phyloP scores from a whole-genome alignment of 2,113 vertebrate genomes.

The Pachypanchax playfairii region DNA sequence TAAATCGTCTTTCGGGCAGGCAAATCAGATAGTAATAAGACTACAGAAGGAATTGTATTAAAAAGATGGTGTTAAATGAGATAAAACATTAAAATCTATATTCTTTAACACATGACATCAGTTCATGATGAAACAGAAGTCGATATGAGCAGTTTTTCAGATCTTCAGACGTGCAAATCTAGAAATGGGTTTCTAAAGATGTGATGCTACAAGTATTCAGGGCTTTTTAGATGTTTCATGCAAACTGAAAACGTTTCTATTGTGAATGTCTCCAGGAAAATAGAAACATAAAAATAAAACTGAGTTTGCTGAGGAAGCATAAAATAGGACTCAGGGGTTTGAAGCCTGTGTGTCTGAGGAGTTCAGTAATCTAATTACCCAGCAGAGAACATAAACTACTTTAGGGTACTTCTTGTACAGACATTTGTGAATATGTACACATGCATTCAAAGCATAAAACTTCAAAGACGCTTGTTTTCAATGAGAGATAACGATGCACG shows the following conservation, averaged over 20 bases:
- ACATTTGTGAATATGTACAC: constrained; percentile 48
- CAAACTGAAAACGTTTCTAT: constrained; percentile 60
- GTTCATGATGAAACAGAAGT: constrained; percentile 24
- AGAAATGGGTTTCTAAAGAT: constrained; percentile 67
- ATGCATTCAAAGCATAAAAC: constrained; percentile 40
- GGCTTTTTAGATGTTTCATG: constrained; percentile 46
- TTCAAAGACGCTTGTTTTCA: constrained; percentile 65
- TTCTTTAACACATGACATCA: constrained; percentile 2
- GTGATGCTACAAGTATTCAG: constrained; percentile 44
- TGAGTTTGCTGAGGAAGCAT: constrained; percentile 71
- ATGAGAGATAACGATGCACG: constrained; percentile 33
- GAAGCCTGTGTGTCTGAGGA: constrained; percentile 62
- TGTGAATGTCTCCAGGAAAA: constrained; percentile 67
- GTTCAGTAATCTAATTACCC: constrained; percentile 77
- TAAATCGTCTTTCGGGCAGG: constrained; percentile 8
- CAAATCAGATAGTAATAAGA: constrained; percentile 45
- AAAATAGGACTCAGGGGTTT: constrained; percentile 66
- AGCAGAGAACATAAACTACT: constrained; percentile 66
- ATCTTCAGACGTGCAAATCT: too few relatives aligned
- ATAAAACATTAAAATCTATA: constrained; percentile 5
- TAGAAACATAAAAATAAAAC: constrained; percentile 62
- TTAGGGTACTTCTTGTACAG: constrained; percentile 56
- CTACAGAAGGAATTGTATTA: constrained; percentile 15
- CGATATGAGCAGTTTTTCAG: constrained; percentile 13
- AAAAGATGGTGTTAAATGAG: constrained; percentile 35